Base-by-base conservation (phyloP, 2,113 vertebrate species). In the Colinus virginianus region DNA sequence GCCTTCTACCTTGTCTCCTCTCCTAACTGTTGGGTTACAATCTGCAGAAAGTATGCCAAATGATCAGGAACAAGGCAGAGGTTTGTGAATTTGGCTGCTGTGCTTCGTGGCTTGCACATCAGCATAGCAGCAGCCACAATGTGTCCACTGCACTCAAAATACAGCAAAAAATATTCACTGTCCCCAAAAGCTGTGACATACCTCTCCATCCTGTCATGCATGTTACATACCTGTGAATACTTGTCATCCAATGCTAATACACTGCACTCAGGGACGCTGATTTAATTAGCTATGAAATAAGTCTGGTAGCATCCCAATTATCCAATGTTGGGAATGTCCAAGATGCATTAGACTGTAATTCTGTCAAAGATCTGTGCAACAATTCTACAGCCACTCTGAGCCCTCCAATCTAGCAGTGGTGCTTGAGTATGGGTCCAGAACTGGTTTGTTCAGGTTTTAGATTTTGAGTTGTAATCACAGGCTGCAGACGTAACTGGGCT, bases 231-330 rank as follows among this genome's bases (percentile, higher is more conserved):
- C 42, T 40, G 67, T 46, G 25, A 64, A 51, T 21, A 56, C 6
- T 40, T 30, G 17, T 38, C 74, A 69, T 18, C 48, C 62, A 42
- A 6, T 28, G 32, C n/a, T 63, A 63, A 40, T 30, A 78, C 36
- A 2, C 28, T 42, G 21, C 23, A 9, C 23, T 17, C 72, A 25
- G n/a, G 25, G 48, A 69, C 6, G 6, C 23, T 49, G 82, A 53
- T 82, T 67, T 78, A 48, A 53, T 72, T 75, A 61, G 83, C 62
- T 83, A 32, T 69, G 55, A 75, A 87, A 87, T 75, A 55, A 63
- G n/a, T 48, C 63, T 84, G 74, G 84, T 87, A 93, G 74, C 68
- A 76, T 64, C 49, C 58, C 88, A 48, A 56, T 75, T 79, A 93
- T 38, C 62, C 56, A n/a, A 2, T 10, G 25, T n/a, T 90, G 78